Percentiles rank a stretch among this genome's conserved stretches.
Evolutionary conservation across 1,140 invertebrate species (phyloP).

Genomic region (Saxidomus purpurata): DNA sequence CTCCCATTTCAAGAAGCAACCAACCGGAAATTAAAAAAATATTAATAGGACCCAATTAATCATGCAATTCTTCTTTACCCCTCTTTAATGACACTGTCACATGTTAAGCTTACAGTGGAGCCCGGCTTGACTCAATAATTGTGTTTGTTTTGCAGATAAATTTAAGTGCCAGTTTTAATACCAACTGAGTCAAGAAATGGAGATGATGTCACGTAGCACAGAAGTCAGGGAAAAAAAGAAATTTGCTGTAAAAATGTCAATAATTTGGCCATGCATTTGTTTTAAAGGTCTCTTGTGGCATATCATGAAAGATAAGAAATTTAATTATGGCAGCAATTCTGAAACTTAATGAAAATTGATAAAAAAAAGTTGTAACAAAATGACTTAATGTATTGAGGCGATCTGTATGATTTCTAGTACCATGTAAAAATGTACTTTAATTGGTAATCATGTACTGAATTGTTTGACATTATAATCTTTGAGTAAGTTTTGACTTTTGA

Average conservation of each 20-base stretch:
- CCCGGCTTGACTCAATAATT: neutral
- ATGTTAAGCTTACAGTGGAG: conserved; percentile 26
- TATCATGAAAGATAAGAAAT: neutral
- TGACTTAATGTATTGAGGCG: too few species aligned
- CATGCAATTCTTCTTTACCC: conserved; percentile 49
- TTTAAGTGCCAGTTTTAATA: conserved; percentile 43
- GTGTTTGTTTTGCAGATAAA: conserved; percentile 36
- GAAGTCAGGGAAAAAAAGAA: neutral
- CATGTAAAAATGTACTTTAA: too few species aligned
- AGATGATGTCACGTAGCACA: neutral
- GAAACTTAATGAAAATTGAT: too few species aligned
- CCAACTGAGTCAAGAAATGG: conserved; percentile 27
- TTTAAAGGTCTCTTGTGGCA: neutral
- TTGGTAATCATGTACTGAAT: too few species aligned
- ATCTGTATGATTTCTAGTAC: too few species aligned
- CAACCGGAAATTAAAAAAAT: conserved; percentile 67
- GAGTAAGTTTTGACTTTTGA: too few species aligned
- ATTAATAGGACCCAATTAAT: conserved; percentile 64
- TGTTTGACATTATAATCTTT: too few species aligned
- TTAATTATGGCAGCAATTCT: neutral
- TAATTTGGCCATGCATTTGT: neutral
- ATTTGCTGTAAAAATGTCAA: neutral
- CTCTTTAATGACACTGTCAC: conserved; percentile 57
- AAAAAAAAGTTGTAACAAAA: too few species aligned
- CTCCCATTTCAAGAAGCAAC: conserved; percentile 7